A percentile compares a stretch with the other conserved stretches of the same genome.
Evolutionary conservation across 1,140 invertebrate species (phyloP).

Genomic region (Cyphomyrmex costatus): DNA sequence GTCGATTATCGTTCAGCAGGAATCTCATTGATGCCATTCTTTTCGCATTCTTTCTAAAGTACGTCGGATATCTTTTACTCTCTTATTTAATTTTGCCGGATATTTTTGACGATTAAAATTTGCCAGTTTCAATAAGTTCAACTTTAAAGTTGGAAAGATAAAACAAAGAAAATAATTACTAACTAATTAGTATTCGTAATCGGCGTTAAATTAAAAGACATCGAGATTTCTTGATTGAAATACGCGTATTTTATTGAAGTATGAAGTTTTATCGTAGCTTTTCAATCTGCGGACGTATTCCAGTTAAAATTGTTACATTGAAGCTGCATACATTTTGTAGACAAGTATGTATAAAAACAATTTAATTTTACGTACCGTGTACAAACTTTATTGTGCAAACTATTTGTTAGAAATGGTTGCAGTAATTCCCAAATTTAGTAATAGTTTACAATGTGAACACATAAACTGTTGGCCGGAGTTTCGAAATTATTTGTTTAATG

Average conservation of each 20-base stretch:
- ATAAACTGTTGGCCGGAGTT: background rate
- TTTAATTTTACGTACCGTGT: background rate
- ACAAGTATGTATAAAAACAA: background rate
- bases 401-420: background rate
- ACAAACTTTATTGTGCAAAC: background rate
- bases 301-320: background rate
- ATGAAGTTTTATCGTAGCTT: background rate
- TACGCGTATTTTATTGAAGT: background rate
- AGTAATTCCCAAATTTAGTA: background rate
- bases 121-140: background rate
- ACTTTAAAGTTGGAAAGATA: background rate
- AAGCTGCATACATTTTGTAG: background rate
- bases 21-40: background rate
- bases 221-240: background rate
- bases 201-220: background rate
- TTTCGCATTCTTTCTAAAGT: constrained; percentile 2
- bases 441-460: background rate
- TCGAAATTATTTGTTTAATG: constrained; percentile 33
- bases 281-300: background rate
- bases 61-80: background rate
- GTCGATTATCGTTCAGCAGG: constrained; percentile 19
- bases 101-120: background rate
- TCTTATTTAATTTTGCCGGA: background rate
- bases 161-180: background rate
- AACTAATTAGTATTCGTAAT: background rate